Evolutionary conservation across 2,113 vertebrate genomes (phyloP), one percentile per base, ranked within the genome.

Genomic region (Corynorhinus townsendii): DNA sequence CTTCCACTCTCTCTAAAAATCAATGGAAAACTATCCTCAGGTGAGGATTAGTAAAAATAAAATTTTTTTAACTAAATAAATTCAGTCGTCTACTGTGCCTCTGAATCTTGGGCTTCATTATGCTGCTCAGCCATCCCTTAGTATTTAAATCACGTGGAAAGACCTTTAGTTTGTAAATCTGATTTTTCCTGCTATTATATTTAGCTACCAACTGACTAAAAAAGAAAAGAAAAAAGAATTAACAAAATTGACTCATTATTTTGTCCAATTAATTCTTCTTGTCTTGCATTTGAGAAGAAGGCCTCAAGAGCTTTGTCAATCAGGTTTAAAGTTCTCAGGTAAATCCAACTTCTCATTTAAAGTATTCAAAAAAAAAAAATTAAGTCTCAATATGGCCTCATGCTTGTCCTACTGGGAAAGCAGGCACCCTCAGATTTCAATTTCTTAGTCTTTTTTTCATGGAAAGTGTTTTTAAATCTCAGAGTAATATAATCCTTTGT

Each of bases 191-290:
- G 49, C 76, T 71, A 95, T 97, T 96, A 82, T 95, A 95, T 96
- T 97, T 94, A 95, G 40, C 69, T 59, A 54, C 59, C 59, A 95
- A 90, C 72, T 94, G 85, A 88, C 88, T 83, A 56, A 66, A 77
- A 86, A 95, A 93, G 81, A 95, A 97, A 96, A 93, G 92, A 97
- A 56, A 52, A 86, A 91, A 93, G 94, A 96, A 96, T 97, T 94
- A 97, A 88, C 96, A 96, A 94, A 97, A 97, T 93, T 92, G 95
- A 95, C 95, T 96, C 72, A 97, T 96, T 97, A 95, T 97, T 94
- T 95, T 96, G 93, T 93, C 87, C 96, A 97, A 93, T 97, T 95
- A 95, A 97, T 91, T 96, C 92, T 90, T 95, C 90, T 96, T 89
- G 68, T 95, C 95, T 95, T 87, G 35, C 75, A 79, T 77, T 62